Conservation (phyloP, 2,113 vertebrate species). For the Sylvicapra grimmia region DNA sequence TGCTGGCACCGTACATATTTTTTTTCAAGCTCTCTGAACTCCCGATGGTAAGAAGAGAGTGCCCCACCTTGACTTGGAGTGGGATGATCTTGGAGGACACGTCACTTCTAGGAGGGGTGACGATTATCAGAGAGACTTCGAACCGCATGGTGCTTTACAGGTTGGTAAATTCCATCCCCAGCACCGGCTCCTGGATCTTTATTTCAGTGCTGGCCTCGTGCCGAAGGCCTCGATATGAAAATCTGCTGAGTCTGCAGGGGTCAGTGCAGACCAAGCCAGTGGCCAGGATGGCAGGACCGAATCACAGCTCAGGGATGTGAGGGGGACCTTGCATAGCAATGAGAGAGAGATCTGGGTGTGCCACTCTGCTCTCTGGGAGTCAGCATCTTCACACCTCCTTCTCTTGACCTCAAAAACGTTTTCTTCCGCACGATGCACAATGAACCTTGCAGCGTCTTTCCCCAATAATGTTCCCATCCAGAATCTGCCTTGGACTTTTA, state of each 20-base stretch:
- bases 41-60: not conserved
- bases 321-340: not conserved
- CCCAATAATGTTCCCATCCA: not conserved
- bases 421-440: not conserved
- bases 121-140: not conserved
- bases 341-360: not conserved
- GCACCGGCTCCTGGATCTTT: accelerated
- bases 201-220: not conserved
- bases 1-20: not conserved
- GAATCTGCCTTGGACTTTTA: not conserved
- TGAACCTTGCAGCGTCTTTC: not conserved
- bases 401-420: not conserved
- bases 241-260: not conserved
- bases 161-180: not conserved
- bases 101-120: not conserved
- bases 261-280: not conserved
- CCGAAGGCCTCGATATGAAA: not conserved
- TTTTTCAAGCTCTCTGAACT: not conserved
- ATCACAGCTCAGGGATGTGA: not conserved
- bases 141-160: not conserved
- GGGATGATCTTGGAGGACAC: not conserved
- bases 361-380: not conserved
- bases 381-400: not conserved
- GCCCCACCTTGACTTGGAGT: accelerated
- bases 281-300: not conserved